These are phyloP conservation scores for Phalera bucephala DNA, from an alignment of 2,888 invertebrate genomes.

Conservation along the genomic window DNA sequence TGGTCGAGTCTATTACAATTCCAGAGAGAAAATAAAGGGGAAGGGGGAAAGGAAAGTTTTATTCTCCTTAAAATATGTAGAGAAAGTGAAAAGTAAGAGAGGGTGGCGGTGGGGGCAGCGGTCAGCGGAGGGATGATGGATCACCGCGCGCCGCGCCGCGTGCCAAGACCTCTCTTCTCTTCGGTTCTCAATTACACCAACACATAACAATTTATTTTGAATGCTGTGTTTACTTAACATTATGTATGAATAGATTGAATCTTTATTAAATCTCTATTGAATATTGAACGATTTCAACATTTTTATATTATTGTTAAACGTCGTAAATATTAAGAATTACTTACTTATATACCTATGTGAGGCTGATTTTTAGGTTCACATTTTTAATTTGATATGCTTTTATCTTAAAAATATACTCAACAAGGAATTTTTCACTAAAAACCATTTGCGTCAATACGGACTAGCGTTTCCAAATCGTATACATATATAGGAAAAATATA, in stretches of 20 bases:
- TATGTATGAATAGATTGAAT: constrained; percentile 8
- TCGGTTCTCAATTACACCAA: constrained; percentile 76
- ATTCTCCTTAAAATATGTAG: constrained; percentile 83
- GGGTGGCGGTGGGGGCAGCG: constrained; percentile 56
- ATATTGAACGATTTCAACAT: too few species aligned
- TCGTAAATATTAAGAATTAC: too few species aligned
- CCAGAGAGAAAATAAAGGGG: constrained; percentile 65
- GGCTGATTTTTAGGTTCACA: too few species aligned
- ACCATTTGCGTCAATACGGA: too few species aligned
- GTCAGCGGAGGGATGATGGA: constrained; percentile 82
- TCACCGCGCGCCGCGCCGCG: constrained; percentile 68
- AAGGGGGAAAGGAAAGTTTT: constrained; percentile 75
- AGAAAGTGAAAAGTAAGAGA: constrained; percentile 82
- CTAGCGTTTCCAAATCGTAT: too few species aligned
- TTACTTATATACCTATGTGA: too few species aligned
- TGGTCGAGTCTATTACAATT: constrained; percentile 61
- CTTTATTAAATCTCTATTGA: too few species aligned
- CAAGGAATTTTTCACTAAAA: too few species aligned
- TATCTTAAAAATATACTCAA: too few species aligned
- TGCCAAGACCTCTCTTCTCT: constrained; percentile 64
- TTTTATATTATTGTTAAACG: too few species aligned
- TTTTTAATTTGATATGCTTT: too few species aligned
- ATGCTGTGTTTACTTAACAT: constrained; percentile 33
- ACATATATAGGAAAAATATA: too few species aligned
- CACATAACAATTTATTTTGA: constrained; percentile 60